A percentile compares a stretch with the other conserved stretches of the same genome.
These are phyloP conservation scores for Thalpophila matura DNA, from an alignment of 2,888 invertebrate genomes.

Conservation along the genomic window DNA sequence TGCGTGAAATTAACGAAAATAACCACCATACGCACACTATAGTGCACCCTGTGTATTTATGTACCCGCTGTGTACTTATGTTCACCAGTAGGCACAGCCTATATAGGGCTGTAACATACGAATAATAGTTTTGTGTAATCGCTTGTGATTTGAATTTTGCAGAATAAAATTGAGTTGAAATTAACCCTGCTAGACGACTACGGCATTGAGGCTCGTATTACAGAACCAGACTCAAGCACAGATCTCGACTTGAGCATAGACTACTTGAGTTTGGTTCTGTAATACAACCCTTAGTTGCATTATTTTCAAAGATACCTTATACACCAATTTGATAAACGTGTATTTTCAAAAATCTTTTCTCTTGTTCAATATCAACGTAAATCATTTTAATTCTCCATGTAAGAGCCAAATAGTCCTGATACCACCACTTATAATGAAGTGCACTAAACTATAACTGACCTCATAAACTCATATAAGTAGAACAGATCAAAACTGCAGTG, in stretches of 20 bases:
- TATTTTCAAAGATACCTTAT: no score
- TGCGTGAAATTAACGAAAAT: constrained; percentile 86
- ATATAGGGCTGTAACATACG: constrained; percentile 17
- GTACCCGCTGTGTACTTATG: constrained; percentile 36
- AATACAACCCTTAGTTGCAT: no score
- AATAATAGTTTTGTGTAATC: background rate
- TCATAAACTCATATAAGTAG: constrained; percentile 11
- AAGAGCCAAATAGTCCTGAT: background rate
- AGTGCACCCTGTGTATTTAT: constrained; percentile 57
- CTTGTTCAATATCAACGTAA: background rate
- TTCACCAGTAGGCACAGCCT: background rate
- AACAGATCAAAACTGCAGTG: constrained; percentile 37
- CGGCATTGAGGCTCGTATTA: no score
- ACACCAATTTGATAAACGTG: no score
- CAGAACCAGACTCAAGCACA: no score
- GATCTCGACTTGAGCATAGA: no score
- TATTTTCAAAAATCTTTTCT: background rate
- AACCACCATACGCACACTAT: constrained; percentile 70
- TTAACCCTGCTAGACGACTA: no score
- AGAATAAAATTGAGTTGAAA: no score
- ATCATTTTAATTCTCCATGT: background rate
- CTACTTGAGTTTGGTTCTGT: no score
- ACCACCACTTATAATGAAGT: background rate
- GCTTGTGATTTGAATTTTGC: no score
- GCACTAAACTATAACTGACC: constrained; percentile 12